Conservation (phyloP, 2,888 invertebrate species). For the Lepidochrysops patricia region DNA sequence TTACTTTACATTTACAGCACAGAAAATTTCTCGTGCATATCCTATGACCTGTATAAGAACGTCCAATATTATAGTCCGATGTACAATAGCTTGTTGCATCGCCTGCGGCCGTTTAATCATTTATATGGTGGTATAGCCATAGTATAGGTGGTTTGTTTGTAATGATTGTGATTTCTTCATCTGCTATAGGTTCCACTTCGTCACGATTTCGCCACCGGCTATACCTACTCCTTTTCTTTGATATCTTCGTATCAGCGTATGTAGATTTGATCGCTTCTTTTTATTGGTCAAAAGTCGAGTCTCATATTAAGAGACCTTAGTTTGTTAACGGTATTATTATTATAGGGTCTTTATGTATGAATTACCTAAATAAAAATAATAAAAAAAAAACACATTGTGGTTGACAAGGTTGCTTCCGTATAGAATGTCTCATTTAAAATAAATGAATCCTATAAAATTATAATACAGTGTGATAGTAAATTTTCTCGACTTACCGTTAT, state of each 20-base stretch:
- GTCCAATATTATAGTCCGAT: not conserved
- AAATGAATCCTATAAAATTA: too few species aligned
- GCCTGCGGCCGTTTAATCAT: not conserved
- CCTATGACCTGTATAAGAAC: not conserved
- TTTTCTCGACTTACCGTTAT: not conserved
- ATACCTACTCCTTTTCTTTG: not conserved
- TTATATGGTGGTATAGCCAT: slow-evolving; percentile 3
- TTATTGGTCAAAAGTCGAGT: not conserved
- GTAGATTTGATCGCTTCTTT: not conserved
- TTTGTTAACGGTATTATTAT: too few species aligned
- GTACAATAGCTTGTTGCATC: slow-evolving; percentile 1
- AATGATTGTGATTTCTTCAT: slow-evolving; percentile 11
- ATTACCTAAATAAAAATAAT: too few species aligned
- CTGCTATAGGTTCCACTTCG: not conserved
- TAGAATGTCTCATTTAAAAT: too few species aligned
- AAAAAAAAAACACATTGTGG: too few species aligned
- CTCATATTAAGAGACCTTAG: not conserved
- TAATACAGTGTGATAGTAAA: not conserved
- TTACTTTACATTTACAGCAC: too few species aligned
- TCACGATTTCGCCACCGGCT: not conserved
- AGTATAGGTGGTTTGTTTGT: slow-evolving; percentile 3
- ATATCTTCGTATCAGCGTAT: not conserved
- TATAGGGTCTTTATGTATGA: too few species aligned
- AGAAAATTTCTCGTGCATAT: not conserved
- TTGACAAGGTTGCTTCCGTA: too few species aligned